phyloP scores from a whole-genome alignment of 2,797 vertebrate genomes.

The Apogon hyalosoma region DNA sequence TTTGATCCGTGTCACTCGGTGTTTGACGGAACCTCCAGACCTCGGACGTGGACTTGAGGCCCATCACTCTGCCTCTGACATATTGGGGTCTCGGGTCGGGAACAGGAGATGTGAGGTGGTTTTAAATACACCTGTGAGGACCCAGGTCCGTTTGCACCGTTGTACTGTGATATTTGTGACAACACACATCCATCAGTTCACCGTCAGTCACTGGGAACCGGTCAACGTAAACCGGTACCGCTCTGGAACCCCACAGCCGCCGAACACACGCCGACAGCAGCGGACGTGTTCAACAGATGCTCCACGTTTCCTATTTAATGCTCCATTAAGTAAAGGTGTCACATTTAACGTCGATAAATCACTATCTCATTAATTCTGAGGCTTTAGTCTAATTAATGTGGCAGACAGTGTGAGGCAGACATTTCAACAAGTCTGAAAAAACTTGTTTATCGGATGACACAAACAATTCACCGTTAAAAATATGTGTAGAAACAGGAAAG shows the following conservation, averaged over 20 bases:
- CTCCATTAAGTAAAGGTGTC: slow-evolving; percentile 63
- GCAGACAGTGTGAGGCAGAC: neutral
- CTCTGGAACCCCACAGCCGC: neutral
- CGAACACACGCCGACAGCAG: slow-evolving; percentile 11
- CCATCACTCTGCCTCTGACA: slow-evolving; percentile 75
- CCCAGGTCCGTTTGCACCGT: neutral
- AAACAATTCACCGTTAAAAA: no score
- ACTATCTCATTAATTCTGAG: slow-evolving; percentile 61
- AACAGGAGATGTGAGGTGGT: neutral
- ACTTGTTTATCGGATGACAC: no score
- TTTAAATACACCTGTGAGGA: slow-evolving; percentile 7
- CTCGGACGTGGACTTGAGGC: slow-evolving; percentile 1
- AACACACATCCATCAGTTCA: no score
- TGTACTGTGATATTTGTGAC: no score
- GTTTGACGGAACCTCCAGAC: no score
- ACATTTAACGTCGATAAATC: slow-evolving; percentile 59
- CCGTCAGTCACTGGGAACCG: no score
- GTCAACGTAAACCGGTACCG: no score
- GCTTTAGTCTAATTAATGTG: slow-evolving; percentile 42
- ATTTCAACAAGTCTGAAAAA: no score
- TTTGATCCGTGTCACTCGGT: no score
- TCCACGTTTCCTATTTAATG: slow-evolving; percentile 54
- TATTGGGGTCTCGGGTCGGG: slow-evolving; percentile 65
- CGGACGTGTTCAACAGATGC: slow-evolving; percentile 39
- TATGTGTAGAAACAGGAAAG: no score